A percentile compares a stretch with the other conserved stretches of the same genome.
Evolutionary conservation across 2,113 vertebrate species (phyloP).

Genomic region (Onychorhynchus coronatus): DNA sequence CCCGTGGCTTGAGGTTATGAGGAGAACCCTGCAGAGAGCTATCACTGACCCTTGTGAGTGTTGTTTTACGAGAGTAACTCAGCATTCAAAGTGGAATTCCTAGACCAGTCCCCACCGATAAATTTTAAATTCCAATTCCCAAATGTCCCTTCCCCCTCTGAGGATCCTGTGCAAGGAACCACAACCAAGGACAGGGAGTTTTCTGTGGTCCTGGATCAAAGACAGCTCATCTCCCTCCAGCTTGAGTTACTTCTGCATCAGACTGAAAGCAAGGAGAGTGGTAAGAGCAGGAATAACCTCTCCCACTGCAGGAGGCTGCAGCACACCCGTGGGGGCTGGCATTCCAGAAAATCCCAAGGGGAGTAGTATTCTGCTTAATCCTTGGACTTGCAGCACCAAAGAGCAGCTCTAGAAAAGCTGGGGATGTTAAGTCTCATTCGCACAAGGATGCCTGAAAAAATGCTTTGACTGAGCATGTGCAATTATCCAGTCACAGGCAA

Average conservation of each 20-base stretch:
- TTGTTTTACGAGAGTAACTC: background rate
- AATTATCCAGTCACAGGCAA: too few species aligned
- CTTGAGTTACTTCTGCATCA: background rate
- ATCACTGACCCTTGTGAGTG: accelerated
- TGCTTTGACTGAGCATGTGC: background rate
- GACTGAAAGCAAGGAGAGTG: background rate
- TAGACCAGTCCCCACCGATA: background rate
- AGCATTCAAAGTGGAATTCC: background rate
- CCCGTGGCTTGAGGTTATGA: background rate
- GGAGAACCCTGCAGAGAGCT: background rate
- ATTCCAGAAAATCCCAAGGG: background rate
- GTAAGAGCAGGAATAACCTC: background rate
- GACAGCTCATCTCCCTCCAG: background rate
- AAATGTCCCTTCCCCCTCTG: too few species aligned
- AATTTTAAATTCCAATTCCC: background rate
- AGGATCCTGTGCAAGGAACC: background rate
- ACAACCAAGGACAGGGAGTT: too few species aligned
- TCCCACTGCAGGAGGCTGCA: background rate
- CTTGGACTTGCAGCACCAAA: background rate
- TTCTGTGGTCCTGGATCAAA: background rate
- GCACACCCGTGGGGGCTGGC: accelerated
- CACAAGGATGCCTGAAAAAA: background rate
- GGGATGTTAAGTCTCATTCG: background rate
- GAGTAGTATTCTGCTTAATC: background rate
- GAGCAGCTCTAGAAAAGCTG: background rate